Evolutionary conservation across 2,113 vertebrate genomes (phyloP).

Genomic region (Callospermophilus lateralis): DNA sequence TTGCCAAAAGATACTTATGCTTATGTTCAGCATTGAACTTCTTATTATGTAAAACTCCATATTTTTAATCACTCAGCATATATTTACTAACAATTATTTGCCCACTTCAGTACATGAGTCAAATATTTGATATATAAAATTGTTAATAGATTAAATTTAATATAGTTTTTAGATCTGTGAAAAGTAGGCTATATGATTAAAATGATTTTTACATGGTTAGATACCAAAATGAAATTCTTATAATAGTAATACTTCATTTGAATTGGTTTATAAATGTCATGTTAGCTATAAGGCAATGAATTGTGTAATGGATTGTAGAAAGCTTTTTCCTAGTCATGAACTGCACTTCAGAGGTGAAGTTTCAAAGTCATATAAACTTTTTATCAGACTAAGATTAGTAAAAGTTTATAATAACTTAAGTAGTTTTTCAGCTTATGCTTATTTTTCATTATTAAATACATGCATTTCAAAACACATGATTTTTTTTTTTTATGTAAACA

Average conservation of each 20-base stretch:
- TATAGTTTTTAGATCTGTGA: constrained; percentile 35
- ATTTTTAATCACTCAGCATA: constrained; percentile 55
- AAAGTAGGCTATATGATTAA: constrained; percentile 60
- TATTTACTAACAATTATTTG: constrained; percentile 65
- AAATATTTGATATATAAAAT: constrained; percentile 46
- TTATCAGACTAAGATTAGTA: not conserved
- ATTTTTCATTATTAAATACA: not conserved
- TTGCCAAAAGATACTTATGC: constrained; percentile 34
- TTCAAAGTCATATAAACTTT: constrained; percentile 80
- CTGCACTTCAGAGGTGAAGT: constrained; percentile 63
- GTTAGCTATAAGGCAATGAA: constrained; percentile 76
- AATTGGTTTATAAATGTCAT: constrained; percentile 81
- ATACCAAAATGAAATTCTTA: constrained; percentile 75
- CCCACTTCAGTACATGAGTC: not conserved
- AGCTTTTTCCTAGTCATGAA: constrained; percentile 43
- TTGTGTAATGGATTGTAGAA: constrained; percentile 78
- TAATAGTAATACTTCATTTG: constrained; percentile 76
- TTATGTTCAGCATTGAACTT: constrained; percentile 39
- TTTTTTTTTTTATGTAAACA: not conserved
- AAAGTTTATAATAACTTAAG: not conserved
- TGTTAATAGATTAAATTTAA: constrained; percentile 62
- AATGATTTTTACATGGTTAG: constrained; percentile 68
- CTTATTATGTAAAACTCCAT: constrained; percentile 35
- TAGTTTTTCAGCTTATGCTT: not conserved
- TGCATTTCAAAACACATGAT: not conserved